Evolutionary conservation across 2,797 vertebrate genomes (phyloP), one percentile per base, ranked within the genome.

Genomic region (Kryptopterus vitreolus): DNA sequence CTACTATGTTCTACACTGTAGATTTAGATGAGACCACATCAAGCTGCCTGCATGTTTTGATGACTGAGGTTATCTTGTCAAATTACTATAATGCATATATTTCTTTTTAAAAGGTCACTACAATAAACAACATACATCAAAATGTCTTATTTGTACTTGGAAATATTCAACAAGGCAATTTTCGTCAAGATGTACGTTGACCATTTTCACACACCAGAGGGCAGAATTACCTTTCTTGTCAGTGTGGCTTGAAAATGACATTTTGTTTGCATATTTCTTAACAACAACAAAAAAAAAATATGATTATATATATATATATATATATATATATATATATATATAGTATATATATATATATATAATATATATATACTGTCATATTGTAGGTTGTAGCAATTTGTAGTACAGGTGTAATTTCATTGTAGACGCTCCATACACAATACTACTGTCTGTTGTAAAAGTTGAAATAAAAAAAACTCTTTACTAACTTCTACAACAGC

Each of bases 171-270:
- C 8, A 5, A 18, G 3, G 20, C 22, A 22, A 22, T 9, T 59
- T 58, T 57, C 10, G 8, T 58, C 3, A 1, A 29, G n/a, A 29
- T 9, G 16, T 46, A 57, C 63, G 72, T 10, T 76, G 68, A 11
- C 61, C 46, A 1, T 43, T 50, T 79, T 81, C 26, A 35, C 66
- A 78, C 86, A 81, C 74, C 75, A 87, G 86, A 83, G 74, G 81
- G 73, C 81, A 61, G 48, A 33, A 68, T 71, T 29, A 79, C 71
- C 50, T 72, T 74, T 75, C 50, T 24, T 16, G 22, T 57, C 69
- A 22, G 24, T 13, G 11, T 12, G 6, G 8, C 7, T 18, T 66
- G 15, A 20, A 55, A 76, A 70, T 43, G 24, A 4, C n/a, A 26
- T 68, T 66, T 16, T 9, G 4, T 35, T n/a, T n/a, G 3, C 6